phyloP scores from a whole-genome alignment of 2,797 vertebrate genomes.

The Hozukius guyotensis region DNA sequence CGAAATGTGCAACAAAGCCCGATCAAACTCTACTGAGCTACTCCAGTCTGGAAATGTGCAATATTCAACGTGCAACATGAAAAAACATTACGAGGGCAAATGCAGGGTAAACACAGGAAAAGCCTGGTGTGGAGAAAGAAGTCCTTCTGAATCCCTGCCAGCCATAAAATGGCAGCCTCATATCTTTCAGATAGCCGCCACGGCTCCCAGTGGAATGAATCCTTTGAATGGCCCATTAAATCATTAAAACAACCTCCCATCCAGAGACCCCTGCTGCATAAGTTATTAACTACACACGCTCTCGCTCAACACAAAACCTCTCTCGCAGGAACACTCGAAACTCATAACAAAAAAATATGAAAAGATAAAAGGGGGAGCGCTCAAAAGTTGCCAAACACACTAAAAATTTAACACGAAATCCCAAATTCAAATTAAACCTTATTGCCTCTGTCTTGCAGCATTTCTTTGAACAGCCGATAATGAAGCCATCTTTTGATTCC shows the following conservation, averaged over 20 bases:
- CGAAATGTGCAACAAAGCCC: conserved; percentile 32
- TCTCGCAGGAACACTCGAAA: conserved; percentile 38
- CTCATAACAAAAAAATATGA: conserved; percentile 15
- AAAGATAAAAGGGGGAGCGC: conserved; percentile 31
- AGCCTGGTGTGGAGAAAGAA: conserved; percentile 8
- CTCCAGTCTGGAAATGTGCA: conserved; percentile 14
- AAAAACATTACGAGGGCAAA: not conserved
- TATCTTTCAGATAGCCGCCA: conserved; percentile 45
- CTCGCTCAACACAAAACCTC: conserved; percentile 38
- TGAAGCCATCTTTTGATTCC: conserved; percentile 17
- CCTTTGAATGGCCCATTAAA: conserved; percentile 68
- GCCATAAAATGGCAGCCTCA: conserved; percentile 50
- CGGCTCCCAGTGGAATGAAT: conserved; percentile 44
- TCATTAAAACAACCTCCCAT: conserved; percentile 68
- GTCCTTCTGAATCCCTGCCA: conserved; percentile 25
- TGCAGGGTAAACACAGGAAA: conserved; percentile 33
- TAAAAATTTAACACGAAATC: conserved; percentile 37
- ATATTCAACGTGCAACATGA: conserved; percentile 6
- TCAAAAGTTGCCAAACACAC: conserved; percentile 3
- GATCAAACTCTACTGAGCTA: not conserved
- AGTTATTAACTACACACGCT: conserved; percentile 53
- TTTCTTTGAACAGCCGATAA: conserved; percentile 35
- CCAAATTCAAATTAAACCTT: conserved; percentile 13
- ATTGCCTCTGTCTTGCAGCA: conserved; percentile 23
- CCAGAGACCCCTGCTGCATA: conserved; percentile 58